Conservation (phyloP, 2,797 vertebrate species). For the Zenarchopterus dispar region DNA sequence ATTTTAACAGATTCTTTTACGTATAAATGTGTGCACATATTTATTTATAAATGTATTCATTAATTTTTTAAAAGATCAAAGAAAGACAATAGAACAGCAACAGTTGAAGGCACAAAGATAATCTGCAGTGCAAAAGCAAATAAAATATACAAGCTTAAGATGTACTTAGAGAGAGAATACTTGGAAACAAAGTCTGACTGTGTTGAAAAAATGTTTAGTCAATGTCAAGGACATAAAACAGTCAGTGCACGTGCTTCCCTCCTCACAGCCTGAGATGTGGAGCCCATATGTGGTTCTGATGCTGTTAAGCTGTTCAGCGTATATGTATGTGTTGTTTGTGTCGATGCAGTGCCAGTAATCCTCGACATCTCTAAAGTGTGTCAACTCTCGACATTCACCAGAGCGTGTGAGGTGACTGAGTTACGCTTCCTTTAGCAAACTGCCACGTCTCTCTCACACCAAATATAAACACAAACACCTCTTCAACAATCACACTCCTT, state of each 20-base stretch:
- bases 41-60: too few relatives aligned
- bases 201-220: not conserved
- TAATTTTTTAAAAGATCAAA: too few relatives aligned
- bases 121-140: too few relatives aligned
- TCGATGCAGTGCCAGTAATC: slow-evolving; percentile 5
- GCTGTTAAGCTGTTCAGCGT: not conserved
- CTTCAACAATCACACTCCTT: slow-evolving; percentile 48
- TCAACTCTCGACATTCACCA: slow-evolving; percentile 14
- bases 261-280: not conserved
- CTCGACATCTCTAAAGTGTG: slow-evolving; percentile 45
- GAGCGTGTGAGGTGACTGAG: slow-evolving; percentile 17
- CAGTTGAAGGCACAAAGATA: too few relatives aligned
- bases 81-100: too few relatives aligned
- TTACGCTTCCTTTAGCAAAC: slow-evolving; percentile 6
- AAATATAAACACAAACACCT: slow-evolving; percentile 53
- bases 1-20: too few relatives aligned
- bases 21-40: too few relatives aligned
- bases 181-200: not conserved
- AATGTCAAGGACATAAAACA: slow-evolving; percentile 7
- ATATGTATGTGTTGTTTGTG: not conserved
- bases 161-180: not conserved
- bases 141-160: too few relatives aligned
- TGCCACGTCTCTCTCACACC: slow-evolving; percentile 34
- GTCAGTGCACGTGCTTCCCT: slow-evolving; percentile 1
- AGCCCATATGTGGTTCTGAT: slow-evolving; percentile 2